phyloP scores from a whole-genome alignment of 2,113 vertebrate genomes.

The Platysternon megacephalum region DNA sequence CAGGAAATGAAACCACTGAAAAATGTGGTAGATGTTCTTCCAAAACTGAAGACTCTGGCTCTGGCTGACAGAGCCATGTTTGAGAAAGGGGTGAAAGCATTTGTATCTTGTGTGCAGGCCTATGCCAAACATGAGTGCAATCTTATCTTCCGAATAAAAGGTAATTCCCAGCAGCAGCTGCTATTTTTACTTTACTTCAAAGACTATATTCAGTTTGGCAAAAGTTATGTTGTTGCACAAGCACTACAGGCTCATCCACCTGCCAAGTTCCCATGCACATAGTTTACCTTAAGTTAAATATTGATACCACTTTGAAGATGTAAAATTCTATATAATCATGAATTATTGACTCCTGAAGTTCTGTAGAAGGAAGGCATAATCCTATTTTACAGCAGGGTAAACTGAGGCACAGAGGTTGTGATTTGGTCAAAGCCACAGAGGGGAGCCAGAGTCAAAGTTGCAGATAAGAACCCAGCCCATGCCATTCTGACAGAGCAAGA shows the following conservation, averaged over 20 bases:
- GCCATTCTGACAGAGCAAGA: not conserved
- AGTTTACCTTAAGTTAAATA: not conserved
- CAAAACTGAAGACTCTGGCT: conserved; percentile 86
- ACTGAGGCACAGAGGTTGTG: not conserved
- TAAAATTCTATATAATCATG: not conserved
- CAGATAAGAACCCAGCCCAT: not conserved
- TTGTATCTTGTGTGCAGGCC: conserved; percentile 91
- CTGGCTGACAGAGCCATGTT: conserved; percentile 90
- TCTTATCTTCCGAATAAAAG: conserved; percentile 95
- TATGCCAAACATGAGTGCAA: conserved; percentile 96
- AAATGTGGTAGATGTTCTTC: conserved; percentile 85
- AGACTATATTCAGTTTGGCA: not conserved
- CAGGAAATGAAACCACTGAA: conserved; percentile 81
- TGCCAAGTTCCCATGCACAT: rapidly evolving
- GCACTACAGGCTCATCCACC: not conserved
- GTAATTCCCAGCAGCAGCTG: conserved; percentile 70
- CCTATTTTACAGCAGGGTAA: not conserved
- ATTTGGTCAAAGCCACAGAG: not conserved
- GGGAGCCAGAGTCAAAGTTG: not conserved
- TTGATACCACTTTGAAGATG: not conserved
- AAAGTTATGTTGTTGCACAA: rapidly evolving
- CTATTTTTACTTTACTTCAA: rapidly evolving
- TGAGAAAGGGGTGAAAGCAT: conserved; percentile 92
- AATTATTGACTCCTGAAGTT: not conserved
- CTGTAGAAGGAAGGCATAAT: not conserved